These are phyloP conservation scores for Fundulus diaphanus DNA, from an alignment of 2,797 vertebrate species.

Conservation along the genomic window DNA sequence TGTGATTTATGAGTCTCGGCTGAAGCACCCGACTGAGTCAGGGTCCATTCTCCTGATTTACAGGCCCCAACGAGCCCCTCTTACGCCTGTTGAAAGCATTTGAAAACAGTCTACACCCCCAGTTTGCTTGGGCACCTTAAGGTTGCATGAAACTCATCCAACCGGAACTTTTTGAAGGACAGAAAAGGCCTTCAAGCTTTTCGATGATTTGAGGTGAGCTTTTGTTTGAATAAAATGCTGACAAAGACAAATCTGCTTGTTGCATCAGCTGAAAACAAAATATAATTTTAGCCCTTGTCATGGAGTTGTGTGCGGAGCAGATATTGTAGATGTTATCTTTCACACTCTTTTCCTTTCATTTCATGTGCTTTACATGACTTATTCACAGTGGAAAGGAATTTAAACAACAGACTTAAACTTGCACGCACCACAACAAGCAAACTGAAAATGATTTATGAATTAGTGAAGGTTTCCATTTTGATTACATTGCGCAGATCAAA, in stretches of 20 bases:
- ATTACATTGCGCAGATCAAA: neutral
- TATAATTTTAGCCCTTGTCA: neutral
- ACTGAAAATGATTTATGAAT: neutral
- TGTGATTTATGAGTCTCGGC: constrained; percentile 82
- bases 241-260: neutral
- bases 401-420: neutral
- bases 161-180: constrained; percentile 62
- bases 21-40: constrained; percentile 76
- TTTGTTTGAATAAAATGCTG: constrained; percentile 2
- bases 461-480: neutral
- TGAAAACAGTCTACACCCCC: constrained; percentile 68
- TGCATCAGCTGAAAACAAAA: neutral
- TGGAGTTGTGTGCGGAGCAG: neutral
- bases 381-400: neutral
- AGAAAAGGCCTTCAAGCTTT: constrained; percentile 46
- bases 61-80: constrained; percentile 71
- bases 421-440: neutral
- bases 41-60: constrained; percentile 84
- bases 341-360: neutral
- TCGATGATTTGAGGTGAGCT: constrained; percentile 20
- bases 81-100: constrained; percentile 83
- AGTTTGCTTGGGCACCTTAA: constrained; percentile 73
- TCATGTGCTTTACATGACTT: neutral
- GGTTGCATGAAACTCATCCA: constrained; percentile 74
- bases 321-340: neutral